Conservation (phyloP, 1,140 invertebrate species). For the Leptinotarsa lineolata region DNA sequence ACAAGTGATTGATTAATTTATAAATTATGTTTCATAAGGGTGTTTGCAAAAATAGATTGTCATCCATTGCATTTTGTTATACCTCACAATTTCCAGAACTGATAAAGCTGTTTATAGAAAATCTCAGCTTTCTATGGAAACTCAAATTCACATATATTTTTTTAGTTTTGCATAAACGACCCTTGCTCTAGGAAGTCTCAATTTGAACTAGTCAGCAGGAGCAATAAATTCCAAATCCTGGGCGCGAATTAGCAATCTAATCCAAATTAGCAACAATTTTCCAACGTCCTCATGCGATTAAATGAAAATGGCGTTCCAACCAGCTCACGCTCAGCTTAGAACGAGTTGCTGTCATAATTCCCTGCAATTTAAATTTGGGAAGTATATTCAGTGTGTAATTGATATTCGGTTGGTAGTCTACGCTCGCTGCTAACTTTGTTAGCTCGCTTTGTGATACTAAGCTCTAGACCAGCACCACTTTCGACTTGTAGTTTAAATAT, state of each 20-base stretch:
- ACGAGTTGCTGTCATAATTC: constrained; percentile 12
- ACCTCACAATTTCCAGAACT: no score
- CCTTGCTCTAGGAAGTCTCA: no score
- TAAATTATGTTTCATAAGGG: no score
- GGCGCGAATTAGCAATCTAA: background rate
- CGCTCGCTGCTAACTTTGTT: constrained; percentile 14
- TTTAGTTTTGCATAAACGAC: no score
- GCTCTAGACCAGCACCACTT: constrained; percentile 3
- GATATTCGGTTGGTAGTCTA: constrained; percentile 16
- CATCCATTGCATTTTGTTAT: no score
- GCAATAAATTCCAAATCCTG: no score
- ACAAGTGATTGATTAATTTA: no score
- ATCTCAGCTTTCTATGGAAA: no score
- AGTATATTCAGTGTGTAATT: constrained; percentile 26
- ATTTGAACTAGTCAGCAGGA: no score
- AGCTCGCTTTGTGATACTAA: constrained; percentile 20
- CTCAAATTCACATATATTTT: no score
- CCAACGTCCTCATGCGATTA: background rate
- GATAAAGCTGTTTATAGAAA: no score
- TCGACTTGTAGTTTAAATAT: constrained; percentile 13
- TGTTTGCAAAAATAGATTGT: no score
- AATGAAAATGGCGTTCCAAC: background rate
- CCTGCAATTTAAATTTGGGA: constrained; percentile 15
- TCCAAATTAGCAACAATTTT: background rate
- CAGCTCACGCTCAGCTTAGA: background rate